Evolutionary conservation across 2,888 invertebrate genomes (phyloP), one percentile per base, ranked within the genome.

Genomic region (Watsonalla cultraria): DNA sequence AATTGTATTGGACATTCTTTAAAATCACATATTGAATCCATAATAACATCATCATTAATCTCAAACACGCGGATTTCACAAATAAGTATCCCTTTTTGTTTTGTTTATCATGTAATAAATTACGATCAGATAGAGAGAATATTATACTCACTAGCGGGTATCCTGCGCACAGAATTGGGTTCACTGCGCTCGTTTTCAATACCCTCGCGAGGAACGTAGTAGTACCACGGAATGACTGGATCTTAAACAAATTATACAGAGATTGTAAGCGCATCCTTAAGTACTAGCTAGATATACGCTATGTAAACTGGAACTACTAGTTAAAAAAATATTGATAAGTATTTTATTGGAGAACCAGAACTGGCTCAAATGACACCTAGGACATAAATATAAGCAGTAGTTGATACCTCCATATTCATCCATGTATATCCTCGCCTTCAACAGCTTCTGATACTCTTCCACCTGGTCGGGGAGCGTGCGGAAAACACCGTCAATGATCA

Each of bases 401-500:
- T 46, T 33, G 50, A n/a, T 66, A 95, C 96, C 96, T 82, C 97
- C 97, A 85, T 95, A 93, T 57, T 93, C 90, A 80, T 97, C 97
- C 72, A 95, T 94, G 65, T 94, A 94, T 68, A 99, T 93, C 68
- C 97, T 92, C 45, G 94, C 92, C 73, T 97, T 95, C 46, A 99
- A 85, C 60, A 98, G 90, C 63, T 94, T 94, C 84, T 98, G 96
- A 84, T 97, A 99, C 76, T 97, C 95, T 60, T 96, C 95, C n/a
- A 97, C 96, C 91, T 98, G 97, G 52, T 97, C 96, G 5, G 96
- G 95, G 61, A 96, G 89, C 14, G 96, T 94, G 71, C 95, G 95
- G 77, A 97, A 97, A 51, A 97, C 96, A 8, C 99, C 98, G 81
- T 99, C 99, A 65, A 99, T 97, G 50, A 99, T 96, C 95, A 99